Conservation (phyloP, 2,113 vertebrate species). For the Leiothrix lutea region DNA sequence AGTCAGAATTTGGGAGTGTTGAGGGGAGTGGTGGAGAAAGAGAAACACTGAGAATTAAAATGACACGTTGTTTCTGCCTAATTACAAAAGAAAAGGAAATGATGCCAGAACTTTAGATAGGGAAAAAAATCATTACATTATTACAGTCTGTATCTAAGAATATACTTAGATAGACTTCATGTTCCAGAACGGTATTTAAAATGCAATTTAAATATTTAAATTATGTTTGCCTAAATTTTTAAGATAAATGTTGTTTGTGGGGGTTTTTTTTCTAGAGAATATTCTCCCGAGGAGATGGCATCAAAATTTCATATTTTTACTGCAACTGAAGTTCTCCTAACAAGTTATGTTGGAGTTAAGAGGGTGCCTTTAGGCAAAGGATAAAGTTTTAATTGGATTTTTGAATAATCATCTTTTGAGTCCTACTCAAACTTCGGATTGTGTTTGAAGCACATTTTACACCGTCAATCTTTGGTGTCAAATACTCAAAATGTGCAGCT, state of each 20-base stretch:
- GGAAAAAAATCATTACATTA: background rate
- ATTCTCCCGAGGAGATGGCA: background rate
- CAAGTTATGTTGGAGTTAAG: background rate
- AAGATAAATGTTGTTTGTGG: background rate
- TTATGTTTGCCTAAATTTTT: background rate
- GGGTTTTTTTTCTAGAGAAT: background rate
- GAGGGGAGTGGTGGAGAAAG: background rate
- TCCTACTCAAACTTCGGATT: background rate
- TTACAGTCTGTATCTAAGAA: background rate
- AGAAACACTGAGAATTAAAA: background rate
- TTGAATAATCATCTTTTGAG: background rate
- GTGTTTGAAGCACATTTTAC: background rate
- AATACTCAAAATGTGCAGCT: background rate
- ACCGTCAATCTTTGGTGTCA: background rate
- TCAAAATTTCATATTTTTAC: background rate
- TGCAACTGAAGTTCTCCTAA: background rate
- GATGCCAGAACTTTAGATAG: background rate
- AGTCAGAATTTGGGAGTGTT: background rate
- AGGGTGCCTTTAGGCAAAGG: background rate
- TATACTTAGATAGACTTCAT: background rate
- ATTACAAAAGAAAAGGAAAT: slow-evolving; percentile 1
- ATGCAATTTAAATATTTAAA: slow-evolving; percentile 16
- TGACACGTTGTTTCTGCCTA: background rate
- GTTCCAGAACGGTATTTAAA: background rate
- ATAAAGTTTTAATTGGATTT: slow-evolving; percentile 37